A percentile compares a stretch with the other conserved stretches of the same genome.
phyloP scores from a whole-genome alignment of 1,140 invertebrate species.

The Reticulitermes speratus region DNA sequence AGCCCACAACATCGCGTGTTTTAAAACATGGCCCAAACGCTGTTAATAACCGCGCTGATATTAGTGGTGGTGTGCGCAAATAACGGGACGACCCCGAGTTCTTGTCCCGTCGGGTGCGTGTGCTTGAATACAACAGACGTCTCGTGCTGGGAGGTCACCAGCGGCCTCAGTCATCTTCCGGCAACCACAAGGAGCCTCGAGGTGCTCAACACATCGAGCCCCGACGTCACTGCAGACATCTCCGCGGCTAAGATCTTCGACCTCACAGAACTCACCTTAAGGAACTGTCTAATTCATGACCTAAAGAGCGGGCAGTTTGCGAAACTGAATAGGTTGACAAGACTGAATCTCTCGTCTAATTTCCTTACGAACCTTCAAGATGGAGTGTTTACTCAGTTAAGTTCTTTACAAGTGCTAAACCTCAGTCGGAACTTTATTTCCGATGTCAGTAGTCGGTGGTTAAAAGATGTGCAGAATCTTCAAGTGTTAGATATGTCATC shows the following conservation, averaged over 20 bases:
- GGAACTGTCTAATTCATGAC: slow-evolving; percentile 43
- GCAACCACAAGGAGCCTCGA: background rate
- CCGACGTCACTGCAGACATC: slow-evolving; percentile 28
- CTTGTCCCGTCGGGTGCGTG: background rate
- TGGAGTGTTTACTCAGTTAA: slow-evolving; percentile 55
- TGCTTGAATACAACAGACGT: background rate
- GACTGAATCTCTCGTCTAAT: slow-evolving; percentile 65
- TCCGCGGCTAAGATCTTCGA: slow-evolving; percentile 33
- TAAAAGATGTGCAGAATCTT: slow-evolving; percentile 45
- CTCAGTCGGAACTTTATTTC: slow-evolving; percentile 47
- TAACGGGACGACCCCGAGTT: background rate
- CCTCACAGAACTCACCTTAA: slow-evolving; percentile 41
- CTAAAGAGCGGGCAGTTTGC: slow-evolving; percentile 50
- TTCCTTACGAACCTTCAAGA: slow-evolving; percentile 59
- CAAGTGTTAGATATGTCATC: slow-evolving; percentile 50
- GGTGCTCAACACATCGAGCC: background rate
- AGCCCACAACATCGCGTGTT: background rate
- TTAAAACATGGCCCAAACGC: background rate
- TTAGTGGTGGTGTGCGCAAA: background rate
- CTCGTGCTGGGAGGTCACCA: background rate
- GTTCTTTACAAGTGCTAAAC: slow-evolving; percentile 60
- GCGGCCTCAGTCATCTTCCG: background rate
- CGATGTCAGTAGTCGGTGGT: slow-evolving; percentile 40
- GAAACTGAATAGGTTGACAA: slow-evolving; percentile 47
- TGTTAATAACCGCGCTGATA: background rate